Evolutionary conservation across 2,888 invertebrate genomes (phyloP).

Genomic region (Cremastinae sp.): DNA sequence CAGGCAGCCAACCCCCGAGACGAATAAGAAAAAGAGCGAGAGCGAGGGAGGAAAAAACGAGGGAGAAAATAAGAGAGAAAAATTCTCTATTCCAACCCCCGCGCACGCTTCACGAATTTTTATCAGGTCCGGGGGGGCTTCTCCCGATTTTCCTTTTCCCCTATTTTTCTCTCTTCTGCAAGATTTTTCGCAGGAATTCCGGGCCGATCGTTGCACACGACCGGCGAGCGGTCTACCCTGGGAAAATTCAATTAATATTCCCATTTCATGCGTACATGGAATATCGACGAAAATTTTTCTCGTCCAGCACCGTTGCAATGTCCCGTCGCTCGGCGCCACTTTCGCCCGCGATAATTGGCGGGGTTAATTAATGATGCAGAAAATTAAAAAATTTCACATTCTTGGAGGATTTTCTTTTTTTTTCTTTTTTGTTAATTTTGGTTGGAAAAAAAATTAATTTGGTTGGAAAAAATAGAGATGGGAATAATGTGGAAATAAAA

Average conservation of each 20-base stretch:
- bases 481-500: slow-evolving; percentile 4
- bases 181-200: slow-evolving; percentile 26
- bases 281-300: slow-evolving; percentile 18
- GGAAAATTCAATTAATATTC: slow-evolving; percentile 60
- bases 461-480: slow-evolving; percentile 11
- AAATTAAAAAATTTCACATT: too few species aligned
- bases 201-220: slow-evolving; percentile 26
- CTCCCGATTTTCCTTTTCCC: slow-evolving; percentile 10
- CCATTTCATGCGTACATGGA: slow-evolving; percentile 47
- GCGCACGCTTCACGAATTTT: slow-evolving; percentile 60
- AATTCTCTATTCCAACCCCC: slow-evolving; percentile 55
- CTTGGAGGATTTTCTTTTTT: too few species aligned
- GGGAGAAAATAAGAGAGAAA: slow-evolving; percentile 30
- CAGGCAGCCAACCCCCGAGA: slow-evolving; percentile 56
- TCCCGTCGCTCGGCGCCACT: too few species aligned
- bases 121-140: slow-evolving; percentile 56
- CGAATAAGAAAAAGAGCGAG: slow-evolving; percentile 34
- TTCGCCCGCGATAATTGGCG: too few species aligned
- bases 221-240: slow-evolving; percentile 40
- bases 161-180: slow-evolving; percentile 22
- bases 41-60: slow-evolving; percentile 26
- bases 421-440: too few species aligned
- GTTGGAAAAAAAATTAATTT: too few species aligned
- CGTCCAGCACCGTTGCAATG: not conserved
- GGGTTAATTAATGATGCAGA: too few species aligned